These are phyloP conservation scores for Sinocyclocheilus anshuiensis DNA, from an alignment of 2,113 vertebrate genomes.

Conservation along the genomic window DNA sequence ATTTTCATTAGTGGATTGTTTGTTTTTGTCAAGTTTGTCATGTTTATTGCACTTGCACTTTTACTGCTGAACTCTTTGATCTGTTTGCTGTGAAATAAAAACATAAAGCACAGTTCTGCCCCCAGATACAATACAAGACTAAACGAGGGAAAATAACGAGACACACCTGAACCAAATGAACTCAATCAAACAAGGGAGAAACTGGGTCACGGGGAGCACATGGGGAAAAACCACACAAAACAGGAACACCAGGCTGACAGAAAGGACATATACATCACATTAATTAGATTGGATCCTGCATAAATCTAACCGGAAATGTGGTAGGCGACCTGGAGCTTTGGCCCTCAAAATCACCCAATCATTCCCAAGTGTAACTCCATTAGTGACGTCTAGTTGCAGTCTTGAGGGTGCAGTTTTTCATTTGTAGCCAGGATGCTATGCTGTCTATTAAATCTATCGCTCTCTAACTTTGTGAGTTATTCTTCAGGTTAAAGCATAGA, in stretches of 20 bases:
- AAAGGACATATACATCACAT: neutral
- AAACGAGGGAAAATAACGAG: too few relatives aligned
- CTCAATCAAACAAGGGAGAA: too few relatives aligned
- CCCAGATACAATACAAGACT: too few relatives aligned
- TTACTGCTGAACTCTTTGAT: neutral
- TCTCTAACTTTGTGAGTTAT: neutral
- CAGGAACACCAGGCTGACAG: too few relatives aligned
- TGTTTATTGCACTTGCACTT: neutral
- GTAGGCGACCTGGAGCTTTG: neutral
- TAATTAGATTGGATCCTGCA: neutral
- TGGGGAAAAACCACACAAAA: too few relatives aligned
- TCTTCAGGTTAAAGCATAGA: neutral
- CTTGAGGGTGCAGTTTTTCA: neutral
- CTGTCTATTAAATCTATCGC: too few relatives aligned
- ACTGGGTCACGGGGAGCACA: too few relatives aligned
- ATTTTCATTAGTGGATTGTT: neutral
- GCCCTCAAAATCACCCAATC: neutral
- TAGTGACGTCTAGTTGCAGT: neutral
- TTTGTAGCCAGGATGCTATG: neutral
- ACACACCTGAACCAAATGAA: too few relatives aligned
- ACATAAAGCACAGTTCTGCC: neutral
- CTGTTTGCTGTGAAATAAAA: neutral
- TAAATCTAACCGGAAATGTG: neutral
- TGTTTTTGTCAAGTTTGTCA: neutral
- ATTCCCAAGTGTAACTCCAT: neutral